phyloP scores from a whole-genome alignment of 2,797 vertebrate genomes.

The Enteromius anoplus region DNA sequence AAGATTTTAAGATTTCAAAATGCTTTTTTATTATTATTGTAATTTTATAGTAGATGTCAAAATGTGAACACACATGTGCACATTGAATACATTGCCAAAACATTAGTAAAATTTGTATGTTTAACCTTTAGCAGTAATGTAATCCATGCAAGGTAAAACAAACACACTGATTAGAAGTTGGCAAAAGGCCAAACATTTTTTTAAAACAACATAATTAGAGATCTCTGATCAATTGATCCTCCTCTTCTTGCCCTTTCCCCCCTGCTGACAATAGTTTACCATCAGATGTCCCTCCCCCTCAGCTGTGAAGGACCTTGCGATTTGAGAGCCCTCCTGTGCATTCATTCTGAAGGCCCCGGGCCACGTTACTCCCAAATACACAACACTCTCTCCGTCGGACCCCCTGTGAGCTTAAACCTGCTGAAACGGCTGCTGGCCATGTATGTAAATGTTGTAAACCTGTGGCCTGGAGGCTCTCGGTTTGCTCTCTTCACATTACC shows the following conservation, averaged over 20 bases:
- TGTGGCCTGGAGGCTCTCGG: conserved; percentile 62
- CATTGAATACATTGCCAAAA: neutral
- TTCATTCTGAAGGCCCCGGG: conserved; percentile 66
- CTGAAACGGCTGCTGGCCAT: conserved; percentile 66
- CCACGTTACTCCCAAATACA: conserved; percentile 61
- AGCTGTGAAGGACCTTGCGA: conserved; percentile 59
- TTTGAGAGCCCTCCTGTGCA: conserved; percentile 60
- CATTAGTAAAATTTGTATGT: neutral
- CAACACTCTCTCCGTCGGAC: conserved; percentile 52
- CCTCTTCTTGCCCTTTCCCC: conserved; percentile 47
- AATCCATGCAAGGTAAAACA: neutral
- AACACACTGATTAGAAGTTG: neutral
- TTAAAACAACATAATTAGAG: neutral
- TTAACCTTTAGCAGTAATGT: neutral
- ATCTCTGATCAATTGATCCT: conserved; percentile 36
- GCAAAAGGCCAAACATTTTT: neutral
- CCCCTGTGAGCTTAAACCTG: conserved; percentile 59
- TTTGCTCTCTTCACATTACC: conserved; percentile 67
- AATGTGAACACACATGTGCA: neutral
- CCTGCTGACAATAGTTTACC: conserved; percentile 70
- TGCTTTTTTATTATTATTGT: neutral
- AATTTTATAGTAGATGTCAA: neutral
- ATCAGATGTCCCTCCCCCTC: conserved; percentile 59
- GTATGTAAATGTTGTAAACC: conserved; percentile 65
- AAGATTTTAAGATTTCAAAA: neutral